A percentile compares a stretch with the other conserved stretches of the same genome.
Evolutionary conservation across 2,113 vertebrate species (phyloP).

Genomic region (Ceyx melanurus): DNA sequence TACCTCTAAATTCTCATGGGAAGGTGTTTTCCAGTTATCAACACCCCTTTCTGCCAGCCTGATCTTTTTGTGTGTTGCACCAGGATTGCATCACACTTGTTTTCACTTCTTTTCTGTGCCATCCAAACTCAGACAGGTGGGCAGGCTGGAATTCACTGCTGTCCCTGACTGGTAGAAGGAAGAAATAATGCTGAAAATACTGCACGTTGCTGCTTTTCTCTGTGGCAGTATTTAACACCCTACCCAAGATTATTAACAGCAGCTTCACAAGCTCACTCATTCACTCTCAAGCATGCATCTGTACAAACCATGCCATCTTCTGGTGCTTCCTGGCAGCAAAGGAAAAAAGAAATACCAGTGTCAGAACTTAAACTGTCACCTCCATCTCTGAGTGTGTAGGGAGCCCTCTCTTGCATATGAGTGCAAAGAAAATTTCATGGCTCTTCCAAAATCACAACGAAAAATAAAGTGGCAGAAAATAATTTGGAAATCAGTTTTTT

Average conservation of each 20-base stretch:
- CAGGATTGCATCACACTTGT: neutral
- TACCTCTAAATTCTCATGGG: neutral
- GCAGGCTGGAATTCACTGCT: neutral
- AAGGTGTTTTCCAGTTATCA: neutral
- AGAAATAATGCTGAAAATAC: slow-evolving; percentile 19
- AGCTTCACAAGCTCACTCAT: slow-evolving; percentile 60
- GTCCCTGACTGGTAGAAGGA: slow-evolving; percentile 11
- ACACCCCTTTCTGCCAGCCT: neutral
- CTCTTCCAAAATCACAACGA: neutral
- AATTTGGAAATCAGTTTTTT: neutral
- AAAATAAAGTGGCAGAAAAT: neutral
- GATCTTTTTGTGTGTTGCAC: neutral
- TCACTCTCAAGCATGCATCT: slow-evolving; percentile 66
- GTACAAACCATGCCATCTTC: slow-evolving; percentile 88
- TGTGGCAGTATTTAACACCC: slow-evolving; percentile 49
- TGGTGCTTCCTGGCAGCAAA: slow-evolving; percentile 78
- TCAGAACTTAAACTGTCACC: slow-evolving; percentile 46
- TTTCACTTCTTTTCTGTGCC: neutral
- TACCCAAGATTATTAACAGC: slow-evolving; percentile 75
- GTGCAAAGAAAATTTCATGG: neutral
- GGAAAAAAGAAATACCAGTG: slow-evolving; percentile 45
- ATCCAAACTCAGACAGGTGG: neutral
- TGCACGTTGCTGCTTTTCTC: slow-evolving; percentile 20
- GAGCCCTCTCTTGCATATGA: neutral
- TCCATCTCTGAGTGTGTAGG: neutral